Evolutionary conservation across 2,797 vertebrate genomes (phyloP).

Genomic region (Novumbra hubbsi): DNA sequence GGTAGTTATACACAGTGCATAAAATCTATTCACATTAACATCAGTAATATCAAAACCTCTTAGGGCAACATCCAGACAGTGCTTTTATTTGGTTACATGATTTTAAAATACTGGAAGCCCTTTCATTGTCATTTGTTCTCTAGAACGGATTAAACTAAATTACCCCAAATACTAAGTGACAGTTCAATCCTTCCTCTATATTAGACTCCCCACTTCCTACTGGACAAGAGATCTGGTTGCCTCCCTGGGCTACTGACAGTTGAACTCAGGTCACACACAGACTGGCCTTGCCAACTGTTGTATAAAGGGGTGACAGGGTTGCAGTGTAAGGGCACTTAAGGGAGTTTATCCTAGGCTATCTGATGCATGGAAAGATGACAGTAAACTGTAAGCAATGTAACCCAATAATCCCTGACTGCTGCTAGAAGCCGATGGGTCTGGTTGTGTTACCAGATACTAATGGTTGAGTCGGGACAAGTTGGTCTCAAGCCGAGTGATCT

Average conservation of each 20-base stretch:
- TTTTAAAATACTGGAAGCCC: background rate
- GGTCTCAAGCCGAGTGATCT: background rate
- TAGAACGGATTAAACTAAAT: background rate
- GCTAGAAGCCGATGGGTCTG: background rate
- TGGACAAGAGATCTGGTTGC: conserved; percentile 35
- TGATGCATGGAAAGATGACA: conserved; percentile 13
- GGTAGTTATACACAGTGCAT: background rate
- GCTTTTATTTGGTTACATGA: background rate
- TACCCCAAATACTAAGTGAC: conserved; percentile 11
- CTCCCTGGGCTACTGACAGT: conserved; percentile 10
- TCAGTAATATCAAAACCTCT: background rate
- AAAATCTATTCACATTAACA: background rate
- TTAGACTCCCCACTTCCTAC: conserved; percentile 27
- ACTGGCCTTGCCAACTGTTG: conserved; percentile 4
- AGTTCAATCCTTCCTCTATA: conserved; percentile 36
- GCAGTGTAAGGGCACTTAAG: conserved; percentile 17
- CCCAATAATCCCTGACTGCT: conserved; percentile 36
- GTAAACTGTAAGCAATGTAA: conserved; percentile 8
- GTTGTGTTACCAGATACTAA: conserved; percentile 1
- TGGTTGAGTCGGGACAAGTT: conserved; percentile 8
- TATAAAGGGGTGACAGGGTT: background rate
- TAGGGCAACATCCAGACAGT: background rate
- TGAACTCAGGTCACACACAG: conserved; percentile 31
- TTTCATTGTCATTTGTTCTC: background rate
- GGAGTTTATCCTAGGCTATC: conserved; percentile 22